Conservation (phyloP, 1,140 invertebrate species). For the Drosophila tani region DNA sequence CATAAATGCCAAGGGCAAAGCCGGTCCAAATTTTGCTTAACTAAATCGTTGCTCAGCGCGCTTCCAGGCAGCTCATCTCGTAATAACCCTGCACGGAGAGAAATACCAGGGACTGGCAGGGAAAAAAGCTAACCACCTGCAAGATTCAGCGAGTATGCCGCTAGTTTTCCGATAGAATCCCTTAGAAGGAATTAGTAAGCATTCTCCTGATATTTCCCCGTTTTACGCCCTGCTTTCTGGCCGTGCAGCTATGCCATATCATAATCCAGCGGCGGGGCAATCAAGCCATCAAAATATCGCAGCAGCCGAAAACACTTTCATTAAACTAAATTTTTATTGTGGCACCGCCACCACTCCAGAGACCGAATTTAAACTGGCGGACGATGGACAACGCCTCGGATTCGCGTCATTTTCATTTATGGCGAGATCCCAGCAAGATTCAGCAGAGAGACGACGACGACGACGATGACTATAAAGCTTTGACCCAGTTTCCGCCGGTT, state of each 20-base stretch:
- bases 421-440: constrained; percentile 49
- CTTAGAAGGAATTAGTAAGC: no score
- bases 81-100: constrained; percentile 20
- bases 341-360: constrained; percentile 52
- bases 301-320: constrained; percentile 75
- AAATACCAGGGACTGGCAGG: neutral
- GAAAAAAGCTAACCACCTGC: no score
- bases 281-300: constrained; percentile 72
- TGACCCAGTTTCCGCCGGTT: constrained; percentile 68
- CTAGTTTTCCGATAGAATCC: no score
- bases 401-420: constrained; percentile 69
- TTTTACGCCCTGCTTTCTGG: neutral
- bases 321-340: constrained; percentile 82
- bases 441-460: constrained; percentile 2
- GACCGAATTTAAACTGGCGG: constrained; percentile 15
- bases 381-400: neutral
- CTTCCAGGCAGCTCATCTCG: constrained; percentile 51
- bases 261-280: constrained; percentile 69
- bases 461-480: constrained; percentile 64
- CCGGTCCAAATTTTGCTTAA: constrained; percentile 28
- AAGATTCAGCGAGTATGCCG: no score
- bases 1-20: constrained; percentile 77
- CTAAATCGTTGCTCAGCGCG: constrained; percentile 52
- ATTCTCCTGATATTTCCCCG: neutral
- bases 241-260: constrained; percentile 37